phyloP scores from a whole-genome alignment of 2,888 invertebrate genomes.

The Caenorhabditis sp. region DNA sequence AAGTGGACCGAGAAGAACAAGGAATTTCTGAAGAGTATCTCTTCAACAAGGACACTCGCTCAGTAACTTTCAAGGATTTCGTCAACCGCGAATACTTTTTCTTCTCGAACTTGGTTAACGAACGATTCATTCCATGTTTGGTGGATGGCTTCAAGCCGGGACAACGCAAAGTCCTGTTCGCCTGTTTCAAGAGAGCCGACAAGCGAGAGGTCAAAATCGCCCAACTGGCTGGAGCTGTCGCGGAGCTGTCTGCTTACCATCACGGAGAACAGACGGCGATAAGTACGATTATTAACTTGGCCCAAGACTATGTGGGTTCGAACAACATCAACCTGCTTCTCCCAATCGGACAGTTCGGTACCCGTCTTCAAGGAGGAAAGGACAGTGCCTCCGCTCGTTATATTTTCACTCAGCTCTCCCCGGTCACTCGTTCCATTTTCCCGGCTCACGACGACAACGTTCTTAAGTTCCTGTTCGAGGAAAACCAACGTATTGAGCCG shows the following conservation, averaged over 20 bases:
- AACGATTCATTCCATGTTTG: conserved; percentile 89
- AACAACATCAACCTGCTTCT: conserved; percentile 97
- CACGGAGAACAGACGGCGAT: conserved; percentile 96
- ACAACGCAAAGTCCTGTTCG: conserved; percentile 88
- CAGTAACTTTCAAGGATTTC: conserved; percentile 79
- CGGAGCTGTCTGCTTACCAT: conserved; percentile 98
- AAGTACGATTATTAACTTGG: conserved; percentile 96
- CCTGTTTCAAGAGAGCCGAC: conserved; percentile 96
- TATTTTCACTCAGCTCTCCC: conserved; percentile 93
- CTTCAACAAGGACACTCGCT: conserved; percentile 81
- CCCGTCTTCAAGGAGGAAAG: conserved; percentile 92
- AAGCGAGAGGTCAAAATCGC: conserved; percentile 97
- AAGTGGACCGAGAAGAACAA: conserved; percentile 74
- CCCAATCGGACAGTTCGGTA: conserved; percentile 98
- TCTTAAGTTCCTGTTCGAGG: conserved; percentile 92
- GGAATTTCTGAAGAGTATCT: conserved; percentile 80
- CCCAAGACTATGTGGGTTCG: conserved; percentile 95
- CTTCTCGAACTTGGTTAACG: conserved; percentile 84
- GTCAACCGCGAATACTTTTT: conserved; percentile 81
- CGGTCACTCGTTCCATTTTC: conserved; percentile 91
- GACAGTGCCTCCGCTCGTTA: conserved; percentile 98
- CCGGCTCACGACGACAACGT: conserved; percentile 93
- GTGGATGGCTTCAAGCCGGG: conserved; percentile 92
- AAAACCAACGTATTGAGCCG: conserved; percentile 96
- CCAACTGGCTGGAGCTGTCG: conserved; percentile 97